phyloP scores from a whole-genome alignment of 2,113 vertebrate species.

The Bolborhynchus lineola region DNA sequence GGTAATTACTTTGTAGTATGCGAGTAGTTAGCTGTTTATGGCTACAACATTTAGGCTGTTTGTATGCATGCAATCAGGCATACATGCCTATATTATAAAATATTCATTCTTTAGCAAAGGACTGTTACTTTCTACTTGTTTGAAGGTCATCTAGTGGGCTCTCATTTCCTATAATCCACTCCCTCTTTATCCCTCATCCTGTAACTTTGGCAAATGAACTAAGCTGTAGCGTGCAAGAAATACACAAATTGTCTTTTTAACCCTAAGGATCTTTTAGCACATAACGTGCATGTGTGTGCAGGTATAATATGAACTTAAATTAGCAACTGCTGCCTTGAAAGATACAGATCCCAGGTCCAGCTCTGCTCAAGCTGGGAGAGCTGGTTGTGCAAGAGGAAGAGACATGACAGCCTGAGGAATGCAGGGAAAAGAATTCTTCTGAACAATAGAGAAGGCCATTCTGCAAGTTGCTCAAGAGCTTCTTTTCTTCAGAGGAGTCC shows the following conservation, averaged over 20 bases:
- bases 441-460: background rate
- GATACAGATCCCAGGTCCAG: background rate
- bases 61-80: background rate
- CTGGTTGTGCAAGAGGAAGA: slow-evolving; percentile 32
- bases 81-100: background rate
- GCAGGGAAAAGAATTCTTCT: background rate
- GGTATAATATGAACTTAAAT: background rate
- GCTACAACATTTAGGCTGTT: background rate
- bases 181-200: background rate
- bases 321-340: background rate
- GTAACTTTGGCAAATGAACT: background rate
- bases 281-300: background rate
- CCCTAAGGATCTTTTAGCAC: background rate
- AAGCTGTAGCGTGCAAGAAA: background rate
- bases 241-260: background rate
- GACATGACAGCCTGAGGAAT: slow-evolving; percentile 31
- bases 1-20: background rate
- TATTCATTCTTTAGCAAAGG: background rate
- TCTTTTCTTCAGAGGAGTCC: slow-evolving; percentile 23
- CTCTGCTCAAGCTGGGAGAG: slow-evolving; percentile 5
- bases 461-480: slow-evolving; percentile 27
- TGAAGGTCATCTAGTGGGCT: background rate
- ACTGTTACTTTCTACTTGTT: background rate
- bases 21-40: background rate
- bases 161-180: background rate